Evolutionary conservation across 2,113 vertebrate genomes (phyloP), one percentile per base, ranked within the genome.

Genomic region (Coracopsis vasa): DNA sequence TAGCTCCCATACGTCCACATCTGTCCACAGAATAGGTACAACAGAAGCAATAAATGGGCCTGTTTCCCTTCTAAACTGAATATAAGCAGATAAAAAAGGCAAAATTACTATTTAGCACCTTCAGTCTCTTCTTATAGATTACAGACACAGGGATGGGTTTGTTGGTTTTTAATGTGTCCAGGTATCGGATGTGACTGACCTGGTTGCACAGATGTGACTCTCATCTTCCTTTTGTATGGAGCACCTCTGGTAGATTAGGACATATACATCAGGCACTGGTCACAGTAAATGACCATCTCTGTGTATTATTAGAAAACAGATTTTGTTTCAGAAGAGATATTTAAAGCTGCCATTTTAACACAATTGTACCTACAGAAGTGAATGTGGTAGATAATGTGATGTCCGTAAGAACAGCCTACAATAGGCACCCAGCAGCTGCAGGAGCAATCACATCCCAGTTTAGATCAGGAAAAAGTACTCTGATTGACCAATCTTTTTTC

Each of bases 1-100:
- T 18, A 20, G 15, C 23, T 71, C 70, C 58, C n/a, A 7, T 1
- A 45, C 0, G 1, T 19, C 84, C 61, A 2, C 0, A 1, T 29
- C 56, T 18, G 54, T 14, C 47, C 54, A 42, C 5, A 47, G 18
- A 48, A 79, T 29, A 77, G 24, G 33, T 0, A 3, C 5, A 61
- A 25, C 8, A 80, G 35, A 25, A 65, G 51, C 23, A 88, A 45
- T 0, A 70, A 25, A 29, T 45, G 28, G 28, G 25, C 35, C 31
- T 33, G 11, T 28, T 16, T 42, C 53, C n/a, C 25, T 39, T 64
- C 41, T 54, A 20, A 53, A 39, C 10, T 2, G 25, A 64, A 50
- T 3, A 6, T 58, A 88, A 54, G 16, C 2, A 4, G 42, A 25
- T 64, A 28, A 1, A 17, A 21, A 82, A 62, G 11, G 13, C 29